Percentiles rank a stretch among this genome's conserved stretches.
phyloP scores from a whole-genome alignment of 2,113 vertebrate species.

The Todiramphus saurophagus region DNA sequence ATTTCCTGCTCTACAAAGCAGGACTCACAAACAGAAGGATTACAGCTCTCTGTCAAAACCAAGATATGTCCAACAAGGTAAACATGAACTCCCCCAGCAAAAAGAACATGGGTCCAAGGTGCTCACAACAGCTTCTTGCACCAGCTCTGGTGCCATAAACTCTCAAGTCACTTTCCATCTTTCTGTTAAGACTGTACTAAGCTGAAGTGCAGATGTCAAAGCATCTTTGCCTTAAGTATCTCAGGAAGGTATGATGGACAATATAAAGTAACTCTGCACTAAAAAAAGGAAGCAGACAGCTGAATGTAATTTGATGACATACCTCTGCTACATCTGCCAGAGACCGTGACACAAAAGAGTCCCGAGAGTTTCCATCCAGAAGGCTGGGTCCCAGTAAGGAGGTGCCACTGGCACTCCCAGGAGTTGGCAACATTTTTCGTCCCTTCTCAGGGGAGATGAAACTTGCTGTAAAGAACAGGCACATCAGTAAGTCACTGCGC shows the following conservation, averaged over 20 bases:
- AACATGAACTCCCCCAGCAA: neutral
- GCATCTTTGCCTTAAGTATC: neutral
- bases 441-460: slow-evolving; percentile 96
- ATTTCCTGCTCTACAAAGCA: neutral
- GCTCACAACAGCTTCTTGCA: neutral
- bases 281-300: neutral
- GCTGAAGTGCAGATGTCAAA: neutral
- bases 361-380: slow-evolving; percentile 94
- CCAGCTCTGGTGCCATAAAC: neutral
- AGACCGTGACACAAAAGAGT: slow-evolving; percentile 93
- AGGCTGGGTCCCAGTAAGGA: slow-evolving; percentile 91
- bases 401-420: slow-evolving; percentile 86
- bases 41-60: neutral
- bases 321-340: slow-evolving; percentile 93
- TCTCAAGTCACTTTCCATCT: neutral
- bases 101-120: neutral
- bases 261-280: neutral
- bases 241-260: neutral
- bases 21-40: neutral
- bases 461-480: slow-evolving; percentile 80
- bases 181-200: neutral
- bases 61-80: neutral
- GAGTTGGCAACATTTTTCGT: slow-evolving; percentile 83
- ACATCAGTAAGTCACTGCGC: neutral
- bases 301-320: neutral